phyloP scores from a whole-genome alignment of 2,797 vertebrate genomes.

The Microctenopoma lineatum region DNA sequence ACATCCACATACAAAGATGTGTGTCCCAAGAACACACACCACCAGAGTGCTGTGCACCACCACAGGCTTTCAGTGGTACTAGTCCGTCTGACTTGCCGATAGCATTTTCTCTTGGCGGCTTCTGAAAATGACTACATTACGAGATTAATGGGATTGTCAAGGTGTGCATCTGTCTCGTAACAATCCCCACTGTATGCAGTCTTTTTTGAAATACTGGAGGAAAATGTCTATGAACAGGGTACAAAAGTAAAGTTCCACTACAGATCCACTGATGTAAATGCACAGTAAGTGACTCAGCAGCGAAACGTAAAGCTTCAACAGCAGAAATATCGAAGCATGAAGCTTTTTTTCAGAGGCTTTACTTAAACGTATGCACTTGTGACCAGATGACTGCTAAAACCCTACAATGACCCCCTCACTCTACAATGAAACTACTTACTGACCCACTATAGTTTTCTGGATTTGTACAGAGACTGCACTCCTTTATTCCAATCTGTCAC shows the following conservation, averaged over 20 bases:
- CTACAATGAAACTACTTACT: constrained; percentile 12
- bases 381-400: constrained; percentile 49
- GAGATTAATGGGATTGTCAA: constrained; percentile 28
- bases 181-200: not conserved
- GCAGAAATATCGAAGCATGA: constrained; percentile 25
- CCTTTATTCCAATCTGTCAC: constrained; percentile 6
- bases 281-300: constrained; percentile 42
- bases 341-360: constrained; percentile 64
- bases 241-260: constrained; percentile 9
- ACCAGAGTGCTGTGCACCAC: constrained; percentile 41
- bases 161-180: constrained; percentile 6
- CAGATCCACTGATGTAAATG: constrained; percentile 23
- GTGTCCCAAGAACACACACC: constrained; percentile 21
- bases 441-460: constrained; percentile 26
- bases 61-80: constrained; percentile 28
- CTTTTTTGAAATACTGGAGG: not conserved
- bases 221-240: not conserved
- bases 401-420: constrained; percentile 24
- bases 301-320: constrained; percentile 33
- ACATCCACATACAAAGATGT: constrained; percentile 1
- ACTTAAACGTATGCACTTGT: constrained; percentile 54
- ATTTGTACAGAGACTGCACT: not conserved
- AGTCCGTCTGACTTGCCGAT: constrained; percentile 32
- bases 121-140: constrained; percentile 9
- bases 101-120: constrained; percentile 37